Conservation (phyloP, 2,797 vertebrate genomes). For the Onychomys arenicola region DNA sequence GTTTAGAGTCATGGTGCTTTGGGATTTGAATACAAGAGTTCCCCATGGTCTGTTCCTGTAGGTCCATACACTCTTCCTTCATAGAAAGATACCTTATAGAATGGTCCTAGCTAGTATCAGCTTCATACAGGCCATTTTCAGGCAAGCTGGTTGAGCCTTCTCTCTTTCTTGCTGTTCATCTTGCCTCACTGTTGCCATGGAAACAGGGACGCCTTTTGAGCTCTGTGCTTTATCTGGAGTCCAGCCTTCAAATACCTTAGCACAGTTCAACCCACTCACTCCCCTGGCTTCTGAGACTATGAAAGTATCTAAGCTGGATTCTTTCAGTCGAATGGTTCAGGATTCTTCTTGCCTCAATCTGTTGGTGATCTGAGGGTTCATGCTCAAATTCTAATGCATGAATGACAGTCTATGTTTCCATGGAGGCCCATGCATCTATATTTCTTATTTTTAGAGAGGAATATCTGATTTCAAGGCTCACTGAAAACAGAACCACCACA, state of each 20-base stretch:
- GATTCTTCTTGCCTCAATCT: background rate
- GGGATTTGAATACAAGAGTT: background rate
- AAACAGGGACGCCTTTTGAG: conserved; percentile 52
- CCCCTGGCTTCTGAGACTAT: conserved; percentile 6
- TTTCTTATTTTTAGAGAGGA: background rate
- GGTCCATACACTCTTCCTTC: background rate
- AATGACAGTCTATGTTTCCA: background rate
- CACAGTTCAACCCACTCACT: conserved; percentile 60
- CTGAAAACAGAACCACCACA: accelerated
- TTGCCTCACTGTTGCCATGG: conserved; percentile 61
- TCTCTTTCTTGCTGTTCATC: background rate
- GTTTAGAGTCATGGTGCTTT: background rate
- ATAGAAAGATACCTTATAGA: background rate
- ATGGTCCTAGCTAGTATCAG: background rate
- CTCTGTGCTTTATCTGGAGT: conserved; percentile 43
- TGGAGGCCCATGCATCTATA: background rate
- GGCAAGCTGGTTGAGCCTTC: background rate
- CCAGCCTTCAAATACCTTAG: conserved; percentile 67
- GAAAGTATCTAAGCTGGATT: conserved; percentile 1
- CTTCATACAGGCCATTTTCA: conserved; percentile 15
- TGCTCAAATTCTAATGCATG: background rate
- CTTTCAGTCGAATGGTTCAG: background rate
- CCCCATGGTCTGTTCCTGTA: background rate
- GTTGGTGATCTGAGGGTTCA: background rate
- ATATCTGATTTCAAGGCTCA: background rate